Conservation (phyloP, 1,140 invertebrate species). For the Saccostrea glomerata region DNA sequence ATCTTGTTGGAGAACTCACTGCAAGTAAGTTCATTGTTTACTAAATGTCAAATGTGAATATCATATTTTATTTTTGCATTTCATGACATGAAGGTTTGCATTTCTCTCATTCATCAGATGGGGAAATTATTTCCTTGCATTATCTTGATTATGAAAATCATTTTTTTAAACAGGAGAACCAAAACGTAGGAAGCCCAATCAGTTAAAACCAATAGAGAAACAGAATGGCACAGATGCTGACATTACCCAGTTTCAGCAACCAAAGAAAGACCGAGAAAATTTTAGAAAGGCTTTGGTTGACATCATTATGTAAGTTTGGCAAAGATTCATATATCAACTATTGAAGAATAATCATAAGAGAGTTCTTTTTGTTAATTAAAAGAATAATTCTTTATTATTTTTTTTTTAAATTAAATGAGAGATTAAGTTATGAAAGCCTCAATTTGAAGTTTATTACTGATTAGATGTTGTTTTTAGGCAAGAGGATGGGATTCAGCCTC, state of each 20-base stretch:
- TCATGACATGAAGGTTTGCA: too few relatives aligned
- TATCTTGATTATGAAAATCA: too few relatives aligned
- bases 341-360: not conserved
- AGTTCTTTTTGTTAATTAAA: not conserved
- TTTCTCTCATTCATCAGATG: too few relatives aligned
- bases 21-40: slow-evolving; percentile 68
- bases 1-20: slow-evolving; percentile 74
- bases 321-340: not conserved
- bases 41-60: too few relatives aligned
- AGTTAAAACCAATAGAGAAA: slow-evolving; percentile 72
- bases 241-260: slow-evolving; percentile 71
- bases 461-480: slow-evolving; percentile 64
- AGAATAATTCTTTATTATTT: not conserved
- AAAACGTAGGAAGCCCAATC: slow-evolving; percentile 68
- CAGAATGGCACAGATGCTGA: slow-evolving; percentile 65
- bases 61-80: too few relatives aligned
- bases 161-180: slow-evolving; percentile 60
- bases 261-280: slow-evolving; percentile 88
- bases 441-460: not conserved
- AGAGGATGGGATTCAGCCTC: slow-evolving; percentile 65
- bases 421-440: not conserved
- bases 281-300: slow-evolving; percentile 89
- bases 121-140: too few relatives aligned
- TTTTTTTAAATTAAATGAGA: not conserved
- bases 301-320: slow-evolving; percentile 82